Percentiles rank a stretch among this genome's conserved stretches.
Evolutionary conservation across 2,797 vertebrate species (phyloP).

Genomic region (Choloepus didactylus): DNA sequence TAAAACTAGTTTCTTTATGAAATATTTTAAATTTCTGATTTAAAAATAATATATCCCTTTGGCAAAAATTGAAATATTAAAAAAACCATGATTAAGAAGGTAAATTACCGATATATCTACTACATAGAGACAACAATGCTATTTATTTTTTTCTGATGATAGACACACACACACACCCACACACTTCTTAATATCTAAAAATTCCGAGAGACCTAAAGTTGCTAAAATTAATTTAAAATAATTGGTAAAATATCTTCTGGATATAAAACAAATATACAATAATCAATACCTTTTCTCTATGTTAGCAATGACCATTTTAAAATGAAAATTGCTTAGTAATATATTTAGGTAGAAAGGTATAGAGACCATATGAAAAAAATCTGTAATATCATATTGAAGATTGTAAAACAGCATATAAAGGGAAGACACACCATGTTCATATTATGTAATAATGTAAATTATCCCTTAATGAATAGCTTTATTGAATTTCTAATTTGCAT

Average conservation of each 20-base stretch:
- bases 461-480: not conserved
- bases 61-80: not conserved
- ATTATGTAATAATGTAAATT: slow-evolving; percentile 7
- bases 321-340: slow-evolving; percentile 32
- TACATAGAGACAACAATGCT: not conserved
- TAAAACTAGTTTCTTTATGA: not conserved
- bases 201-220: not conserved
- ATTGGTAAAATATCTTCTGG: not conserved
- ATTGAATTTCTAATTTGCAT: not conserved
- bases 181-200: not conserved
- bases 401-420: slow-evolving; percentile 11
- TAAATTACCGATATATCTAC: not conserved
- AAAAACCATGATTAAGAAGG: not conserved
- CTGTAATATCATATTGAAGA: slow-evolving; percentile 3
- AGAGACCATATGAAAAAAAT: not conserved
- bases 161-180: no score
- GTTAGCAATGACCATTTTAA: not conserved
- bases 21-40: slow-evolving; percentile 1
- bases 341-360: not conserved
- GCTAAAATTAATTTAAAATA: slow-evolving; percentile 31
- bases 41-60: not conserved
- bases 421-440: not conserved
- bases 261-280: not conserved
- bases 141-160: no score
- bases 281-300: not conserved